Conservation (phyloP, 2,113 vertebrate genomes). For the Serinus canaria region DNA sequence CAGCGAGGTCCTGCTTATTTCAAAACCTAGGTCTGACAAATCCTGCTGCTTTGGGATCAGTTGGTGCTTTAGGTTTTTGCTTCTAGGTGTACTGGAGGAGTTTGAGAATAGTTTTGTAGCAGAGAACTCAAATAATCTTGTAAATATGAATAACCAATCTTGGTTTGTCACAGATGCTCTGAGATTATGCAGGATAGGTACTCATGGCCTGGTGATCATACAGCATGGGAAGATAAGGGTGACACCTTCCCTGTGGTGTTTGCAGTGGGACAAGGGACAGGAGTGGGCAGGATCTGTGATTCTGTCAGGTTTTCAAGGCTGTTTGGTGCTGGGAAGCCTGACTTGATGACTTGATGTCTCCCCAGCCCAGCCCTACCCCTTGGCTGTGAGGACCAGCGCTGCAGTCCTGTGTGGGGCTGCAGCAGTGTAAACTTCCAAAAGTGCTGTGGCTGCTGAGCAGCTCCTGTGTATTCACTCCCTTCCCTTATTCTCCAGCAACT, state of each 20-base stretch:
- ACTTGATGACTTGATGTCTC: background rate
- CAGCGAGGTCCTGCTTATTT: background rate
- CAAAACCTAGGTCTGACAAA: background rate
- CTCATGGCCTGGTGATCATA: background rate
- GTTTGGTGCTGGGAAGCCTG: background rate
- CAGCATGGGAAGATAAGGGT: background rate
- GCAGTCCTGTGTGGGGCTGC: background rate
- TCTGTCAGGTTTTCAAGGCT: background rate
- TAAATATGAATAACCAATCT: background rate
- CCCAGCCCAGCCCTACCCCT: background rate
- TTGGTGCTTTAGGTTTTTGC: background rate
- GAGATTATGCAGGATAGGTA: rapidly evolving
- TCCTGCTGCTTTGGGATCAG: background rate
- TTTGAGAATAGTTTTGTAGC: background rate
- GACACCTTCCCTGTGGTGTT: background rate
- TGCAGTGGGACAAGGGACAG: background rate
- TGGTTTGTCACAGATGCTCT: background rate
- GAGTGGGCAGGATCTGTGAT: background rate
- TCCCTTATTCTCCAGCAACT: background rate
- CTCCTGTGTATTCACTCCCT: background rate
- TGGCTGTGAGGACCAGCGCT: background rate
- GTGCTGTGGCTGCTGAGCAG: background rate
- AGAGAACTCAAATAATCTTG: background rate
- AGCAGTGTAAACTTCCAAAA: background rate
- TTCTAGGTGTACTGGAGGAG: background rate